phyloP scores from a whole-genome alignment of 2,113 vertebrate genomes.

The Anguilla japonica region DNA sequence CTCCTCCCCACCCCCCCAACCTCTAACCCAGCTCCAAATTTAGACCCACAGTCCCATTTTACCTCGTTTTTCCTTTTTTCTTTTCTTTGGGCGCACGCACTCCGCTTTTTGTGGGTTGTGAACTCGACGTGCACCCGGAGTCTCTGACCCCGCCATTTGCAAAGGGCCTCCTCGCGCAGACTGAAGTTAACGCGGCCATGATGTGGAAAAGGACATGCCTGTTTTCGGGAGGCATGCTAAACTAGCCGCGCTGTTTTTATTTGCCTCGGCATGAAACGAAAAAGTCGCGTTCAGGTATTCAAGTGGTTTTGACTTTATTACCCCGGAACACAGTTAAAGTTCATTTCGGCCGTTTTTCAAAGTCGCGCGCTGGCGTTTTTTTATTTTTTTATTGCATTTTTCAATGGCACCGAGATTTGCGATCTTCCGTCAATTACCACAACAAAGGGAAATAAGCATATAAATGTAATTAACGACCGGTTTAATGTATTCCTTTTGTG shows the following conservation, averaged over 20 bases:
- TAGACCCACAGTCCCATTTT: not conserved
- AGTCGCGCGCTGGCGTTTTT: conserved; percentile 46
- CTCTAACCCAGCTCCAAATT: not conserved
- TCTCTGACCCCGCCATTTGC: conserved; percentile 38
- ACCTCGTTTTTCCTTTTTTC: too few species aligned
- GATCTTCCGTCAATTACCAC: conserved; percentile 58
- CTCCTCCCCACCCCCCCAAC: not conserved
- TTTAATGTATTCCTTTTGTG: conserved; percentile 57
- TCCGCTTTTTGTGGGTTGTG: conserved; percentile 21
- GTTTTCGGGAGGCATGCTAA: conserved; percentile 35
- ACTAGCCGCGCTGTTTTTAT: conserved; percentile 45
- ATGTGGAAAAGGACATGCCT: not conserved
- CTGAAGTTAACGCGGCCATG: not conserved
- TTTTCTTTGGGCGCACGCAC: not conserved
- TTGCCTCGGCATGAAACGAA: conserved; percentile 24
- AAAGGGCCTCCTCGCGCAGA: not conserved
- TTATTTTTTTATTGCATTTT: conserved; percentile 56
- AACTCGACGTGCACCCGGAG: conserved; percentile 35
- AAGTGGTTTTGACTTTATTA: conserved; percentile 57
- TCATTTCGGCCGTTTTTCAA: conserved; percentile 28
- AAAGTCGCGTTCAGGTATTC: conserved; percentile 53
- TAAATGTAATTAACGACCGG: conserved; percentile 55
- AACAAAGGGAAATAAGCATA: conserved; percentile 59
- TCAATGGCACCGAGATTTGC: conserved; percentile 52
- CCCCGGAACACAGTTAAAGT: conserved; percentile 46